Evolutionary conservation across 1,140 invertebrate genomes (phyloP), one percentile per base, ranked within the genome.

Genomic region (Gonioctena quinquepunctata): DNA sequence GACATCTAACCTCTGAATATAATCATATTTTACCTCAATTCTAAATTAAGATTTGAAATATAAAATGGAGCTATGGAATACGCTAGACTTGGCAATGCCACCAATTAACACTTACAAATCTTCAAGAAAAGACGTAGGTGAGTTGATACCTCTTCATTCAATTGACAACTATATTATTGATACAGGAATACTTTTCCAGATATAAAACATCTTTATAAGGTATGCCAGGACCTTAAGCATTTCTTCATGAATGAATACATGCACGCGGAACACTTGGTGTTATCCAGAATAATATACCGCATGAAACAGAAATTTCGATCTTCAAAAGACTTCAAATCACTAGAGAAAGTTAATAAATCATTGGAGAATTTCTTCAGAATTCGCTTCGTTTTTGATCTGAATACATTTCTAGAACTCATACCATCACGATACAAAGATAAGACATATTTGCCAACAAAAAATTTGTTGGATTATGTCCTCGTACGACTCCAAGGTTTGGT

Each of bases 301-400:
- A 84, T 87, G 83, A 86, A 87, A 77, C 81, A 77, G 56, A 87
- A 87, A 82, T 85, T 87, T 77, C 80, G 86, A 42, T 80, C 65
- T 61, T 84, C 85, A 16, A 87, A 86, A 66, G 86, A 86, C 13
- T 77, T 87, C 6, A 87, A 86, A 75, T 73, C 76, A 28, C 83
- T 87, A 80, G 83, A 83, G 70, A 87, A 86, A 77, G 68, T 86
- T 1, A 85, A 84, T 50, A 81, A 81, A 76, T 79, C 80, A 3
- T 69, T 87, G 28, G 68, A 83, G n/a, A 85, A 83, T 67, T 87
- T 84, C 77, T 78, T 85, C 5, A 73, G 78, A 18, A 71, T 86
- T 42, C 69, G 80, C 23, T 65, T 87, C 6, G n/a, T 28, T 13
- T 23, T 25, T 13, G 13, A 77, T 59, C 72, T 87, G 2, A 77